These are phyloP conservation scores for Notolabrus celidotus DNA, from an alignment of 2,797 vertebrate species.

Conservation along the genomic window DNA sequence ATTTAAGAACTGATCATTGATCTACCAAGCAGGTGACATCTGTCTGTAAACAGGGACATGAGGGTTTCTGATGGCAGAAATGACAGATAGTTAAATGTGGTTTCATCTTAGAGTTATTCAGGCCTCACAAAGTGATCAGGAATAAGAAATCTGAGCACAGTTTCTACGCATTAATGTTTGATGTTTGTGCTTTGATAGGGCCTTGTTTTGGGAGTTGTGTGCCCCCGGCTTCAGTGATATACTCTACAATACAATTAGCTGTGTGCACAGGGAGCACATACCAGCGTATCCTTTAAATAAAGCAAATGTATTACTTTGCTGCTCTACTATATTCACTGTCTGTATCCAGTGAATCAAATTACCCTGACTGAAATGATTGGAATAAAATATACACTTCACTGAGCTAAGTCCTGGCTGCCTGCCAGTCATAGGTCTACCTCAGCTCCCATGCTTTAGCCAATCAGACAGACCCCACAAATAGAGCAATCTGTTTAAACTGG, in stretches of 20 bases:
- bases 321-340: slow-evolving; percentile 38
- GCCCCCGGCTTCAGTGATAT: slow-evolving; percentile 12
- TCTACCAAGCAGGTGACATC: slow-evolving; percentile 30
- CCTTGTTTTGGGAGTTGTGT: slow-evolving; percentile 11
- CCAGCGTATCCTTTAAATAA: slow-evolving; percentile 48
- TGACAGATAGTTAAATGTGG: no score
- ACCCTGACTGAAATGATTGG: slow-evolving; percentile 50
- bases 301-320: slow-evolving; percentile 27
- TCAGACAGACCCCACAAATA: slow-evolving; percentile 62
- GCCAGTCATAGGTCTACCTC: slow-evolving; percentile 35
- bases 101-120: slow-evolving; percentile 7
- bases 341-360: slow-evolving; percentile 56
- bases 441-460: slow-evolving; percentile 38
- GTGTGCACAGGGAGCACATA: slow-evolving; percentile 22
- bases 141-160: slow-evolving; percentile 25
- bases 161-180: slow-evolving; percentile 30
- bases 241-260: slow-evolving; percentile 28
- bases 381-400: slow-evolving; percentile 42
- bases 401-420: slow-evolving; percentile 22
- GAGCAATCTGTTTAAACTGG: slow-evolving; percentile 40
- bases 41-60: not conserved
- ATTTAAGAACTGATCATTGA: slow-evolving; percentile 34
- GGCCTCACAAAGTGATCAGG: slow-evolving; percentile 22
- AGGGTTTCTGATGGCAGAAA: no score
- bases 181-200: slow-evolving; percentile 41